phyloP scores from a whole-genome alignment of 1,140 invertebrate species.

The Macrotrachela quadricornifera region DNA sequence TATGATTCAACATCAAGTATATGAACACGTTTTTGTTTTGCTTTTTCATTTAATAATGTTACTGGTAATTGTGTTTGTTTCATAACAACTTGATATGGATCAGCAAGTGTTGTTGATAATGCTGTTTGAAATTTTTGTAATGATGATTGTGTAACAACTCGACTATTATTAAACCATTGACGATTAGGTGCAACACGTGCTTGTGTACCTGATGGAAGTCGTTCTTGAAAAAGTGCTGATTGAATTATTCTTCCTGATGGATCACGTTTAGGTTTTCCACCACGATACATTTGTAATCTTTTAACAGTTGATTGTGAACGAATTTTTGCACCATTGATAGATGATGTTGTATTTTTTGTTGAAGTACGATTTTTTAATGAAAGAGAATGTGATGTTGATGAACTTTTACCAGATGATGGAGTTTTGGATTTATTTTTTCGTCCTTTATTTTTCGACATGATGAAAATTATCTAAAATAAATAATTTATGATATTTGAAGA shows the following conservation, averaged over 20 bases:
- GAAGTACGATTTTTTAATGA: too few relatives aligned
- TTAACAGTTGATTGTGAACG: constrained; percentile 63
- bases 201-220: constrained; percentile 61
- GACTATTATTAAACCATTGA: constrained; percentile 77
- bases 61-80: constrained; percentile 80
- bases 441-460: too few relatives aligned
- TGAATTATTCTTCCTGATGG: constrained; percentile 69
- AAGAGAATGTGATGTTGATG: too few relatives aligned
- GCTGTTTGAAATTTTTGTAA: constrained; percentile 92
- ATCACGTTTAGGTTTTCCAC: constrained; percentile 79
- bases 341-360: too few relatives aligned
- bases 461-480: too few relatives aligned
- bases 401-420: too few relatives aligned
- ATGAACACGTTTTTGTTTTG: constrained; percentile 65
- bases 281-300: constrained; percentile 85
- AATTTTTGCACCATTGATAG: too few relatives aligned
- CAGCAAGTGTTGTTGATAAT: constrained; percentile 69
- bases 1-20: constrained; percentile 83
- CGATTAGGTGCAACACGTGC: constrained; percentile 86
- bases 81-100: constrained; percentile 95
- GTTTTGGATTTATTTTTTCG: too few relatives aligned
- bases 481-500: too few relatives aligned
- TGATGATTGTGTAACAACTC: constrained; percentile 63
- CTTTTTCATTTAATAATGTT: constrained; percentile 73
- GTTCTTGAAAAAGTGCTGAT: constrained; percentile 79